Conservation (phyloP, 2,113 vertebrate genomes). For the Paedocypris sp. region DNA sequence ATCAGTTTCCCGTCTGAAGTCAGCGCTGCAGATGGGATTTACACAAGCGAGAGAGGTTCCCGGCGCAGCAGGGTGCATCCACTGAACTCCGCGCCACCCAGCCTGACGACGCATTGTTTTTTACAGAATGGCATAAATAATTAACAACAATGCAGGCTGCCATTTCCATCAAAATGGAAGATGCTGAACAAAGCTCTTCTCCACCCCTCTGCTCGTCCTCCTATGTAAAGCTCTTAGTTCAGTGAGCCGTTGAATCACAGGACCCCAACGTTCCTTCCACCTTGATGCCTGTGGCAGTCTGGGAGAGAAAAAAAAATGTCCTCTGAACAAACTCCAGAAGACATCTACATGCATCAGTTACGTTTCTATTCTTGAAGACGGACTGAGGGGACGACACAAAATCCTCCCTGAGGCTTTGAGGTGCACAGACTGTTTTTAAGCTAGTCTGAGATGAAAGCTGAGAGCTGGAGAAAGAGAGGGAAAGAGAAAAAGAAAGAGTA, state of each 20-base stretch:
- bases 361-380: conserved; percentile 52
- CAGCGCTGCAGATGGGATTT: conserved; percentile 37
- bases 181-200: conserved; percentile 2
- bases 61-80: conserved; percentile 12
- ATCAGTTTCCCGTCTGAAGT: conserved; percentile 30
- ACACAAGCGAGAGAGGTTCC: no score
- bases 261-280: conserved; percentile 52
- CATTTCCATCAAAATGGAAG: conserved; percentile 39
- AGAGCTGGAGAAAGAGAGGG: no score
- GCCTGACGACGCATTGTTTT: conserved; percentile 33
- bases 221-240: conserved; percentile 34
- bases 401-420: conserved; percentile 46
- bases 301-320: conserved; percentile 57
- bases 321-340: conserved; percentile 55
- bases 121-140: conserved; percentile 53
- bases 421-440: no score
- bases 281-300: conserved; percentile 57
- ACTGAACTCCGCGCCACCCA: not conserved
- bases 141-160: conserved; percentile 56
- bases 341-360: conserved; percentile 54
- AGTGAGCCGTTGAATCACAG: conserved; percentile 49
- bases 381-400: conserved; percentile 46
- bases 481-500: no score
- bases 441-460: no score
- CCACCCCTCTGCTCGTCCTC: not conserved